Conservation (phyloP, 2,888 invertebrate species). For the Nomada flava region DNA sequence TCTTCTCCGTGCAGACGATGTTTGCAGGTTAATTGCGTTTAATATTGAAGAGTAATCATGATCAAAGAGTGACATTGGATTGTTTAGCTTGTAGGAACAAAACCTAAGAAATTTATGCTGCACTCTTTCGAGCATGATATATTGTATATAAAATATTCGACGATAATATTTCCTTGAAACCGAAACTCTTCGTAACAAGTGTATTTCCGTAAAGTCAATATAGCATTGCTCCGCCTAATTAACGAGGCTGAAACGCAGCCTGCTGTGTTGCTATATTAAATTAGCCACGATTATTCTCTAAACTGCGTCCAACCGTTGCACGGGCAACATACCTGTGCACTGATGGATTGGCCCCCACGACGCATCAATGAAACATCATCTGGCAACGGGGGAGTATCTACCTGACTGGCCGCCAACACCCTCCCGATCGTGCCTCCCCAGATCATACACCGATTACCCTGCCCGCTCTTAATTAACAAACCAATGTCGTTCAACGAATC, state of each 20-base stretch:
- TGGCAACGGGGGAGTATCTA: not conserved
- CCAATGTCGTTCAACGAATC: slow-evolving; percentile 6
- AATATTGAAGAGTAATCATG: too few relatives aligned
- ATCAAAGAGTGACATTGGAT: too few relatives aligned
- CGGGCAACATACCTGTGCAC: slow-evolving; percentile 7
- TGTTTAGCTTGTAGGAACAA: too few relatives aligned
- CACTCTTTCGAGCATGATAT: too few relatives aligned
- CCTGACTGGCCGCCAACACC: slow-evolving; percentile 13
- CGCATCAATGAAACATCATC: slow-evolving; percentile 17
- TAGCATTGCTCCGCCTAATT: not conserved
- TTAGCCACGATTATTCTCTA: slow-evolving; percentile 17
- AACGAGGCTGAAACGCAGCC: not conserved
- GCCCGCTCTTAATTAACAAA: slow-evolving; percentile 17
- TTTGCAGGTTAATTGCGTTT: too few relatives aligned
- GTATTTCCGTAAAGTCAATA: not conserved
- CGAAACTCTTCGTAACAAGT: not conserved
- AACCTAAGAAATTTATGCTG: too few relatives aligned
- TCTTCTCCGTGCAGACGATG: too few relatives aligned
- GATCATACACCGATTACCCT: slow-evolving; percentile 20
- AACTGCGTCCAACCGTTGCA: slow-evolving; percentile 14
- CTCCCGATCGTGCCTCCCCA: slow-evolving; percentile 12
- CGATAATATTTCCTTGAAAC: too few relatives aligned
- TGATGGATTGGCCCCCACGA: slow-evolving; percentile 27
- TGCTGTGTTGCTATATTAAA: not conserved
- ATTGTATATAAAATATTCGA: too few relatives aligned